Evolutionary conservation across 2,113 vertebrate genomes (phyloP).

Genomic region (Neodontobutis hainanensis): DNA sequence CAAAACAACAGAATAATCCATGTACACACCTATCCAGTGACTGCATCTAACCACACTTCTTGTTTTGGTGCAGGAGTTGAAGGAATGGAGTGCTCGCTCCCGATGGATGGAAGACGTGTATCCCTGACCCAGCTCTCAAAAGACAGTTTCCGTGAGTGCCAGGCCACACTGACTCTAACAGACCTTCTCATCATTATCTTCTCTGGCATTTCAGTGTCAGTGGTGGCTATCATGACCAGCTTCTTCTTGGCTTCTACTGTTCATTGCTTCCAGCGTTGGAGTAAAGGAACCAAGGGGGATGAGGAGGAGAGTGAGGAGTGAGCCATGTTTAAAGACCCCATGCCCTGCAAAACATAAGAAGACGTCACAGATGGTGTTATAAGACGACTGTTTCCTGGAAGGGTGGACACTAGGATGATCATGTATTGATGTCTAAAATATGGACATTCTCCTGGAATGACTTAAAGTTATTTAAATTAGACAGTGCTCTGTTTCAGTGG

Average conservation of each 20-base stretch:
- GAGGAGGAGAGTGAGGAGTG: slow-evolving; percentile 93
- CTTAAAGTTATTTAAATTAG: slow-evolving; percentile 28
- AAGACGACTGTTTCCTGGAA: slow-evolving; percentile 21
- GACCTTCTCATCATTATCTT: slow-evolving; percentile 98
- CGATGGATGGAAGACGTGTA: slow-evolving; percentile 86
- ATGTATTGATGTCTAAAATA: slow-evolving; percentile 34
- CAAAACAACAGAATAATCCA: too few species aligned
- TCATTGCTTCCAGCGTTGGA: slow-evolving; percentile 95
- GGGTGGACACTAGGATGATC: slow-evolving; percentile 21
- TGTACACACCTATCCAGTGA: background rate
- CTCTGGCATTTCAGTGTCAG: slow-evolving; percentile 95
- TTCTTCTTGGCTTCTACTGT: slow-evolving; percentile 97
- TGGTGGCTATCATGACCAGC: slow-evolving; percentile 95
- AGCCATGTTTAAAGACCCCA: slow-evolving; percentile 18
- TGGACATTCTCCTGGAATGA: slow-evolving; percentile 40
- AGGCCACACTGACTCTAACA: slow-evolving; percentile 89
- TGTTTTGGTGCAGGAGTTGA: slow-evolving; percentile 81
- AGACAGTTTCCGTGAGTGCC: slow-evolving; percentile 96
- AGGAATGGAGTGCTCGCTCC: slow-evolving; percentile 92
- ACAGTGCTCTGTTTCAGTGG: slow-evolving; percentile 17
- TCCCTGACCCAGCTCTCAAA: slow-evolving; percentile 90
- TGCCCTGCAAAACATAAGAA: slow-evolving; percentile 12
- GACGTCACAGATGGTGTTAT: slow-evolving; percentile 22
- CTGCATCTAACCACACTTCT: slow-evolving; percentile 26
- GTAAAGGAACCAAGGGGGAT: slow-evolving; percentile 89